Conservation (phyloP, 2,797 vertebrate species). For the Carcharodon carcharias region DNA sequence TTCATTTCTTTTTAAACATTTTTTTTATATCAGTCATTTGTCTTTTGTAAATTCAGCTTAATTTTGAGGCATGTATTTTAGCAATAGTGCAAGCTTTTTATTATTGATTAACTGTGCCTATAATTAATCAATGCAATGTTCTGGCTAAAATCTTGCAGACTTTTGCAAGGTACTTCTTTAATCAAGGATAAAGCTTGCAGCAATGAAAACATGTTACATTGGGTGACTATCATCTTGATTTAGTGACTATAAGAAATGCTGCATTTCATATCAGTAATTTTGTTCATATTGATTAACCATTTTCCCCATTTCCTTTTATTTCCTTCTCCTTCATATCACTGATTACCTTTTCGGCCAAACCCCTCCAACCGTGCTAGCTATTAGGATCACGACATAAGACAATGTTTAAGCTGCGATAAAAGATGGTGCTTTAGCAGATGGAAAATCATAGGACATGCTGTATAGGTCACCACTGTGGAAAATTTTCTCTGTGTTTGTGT, state of each 20-base stretch:
- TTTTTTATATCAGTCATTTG: background rate
- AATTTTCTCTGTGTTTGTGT: background rate
- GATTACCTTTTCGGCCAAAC: background rate
- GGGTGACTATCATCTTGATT: constrained; percentile 20
- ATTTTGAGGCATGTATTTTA: background rate
- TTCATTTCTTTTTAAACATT: background rate
- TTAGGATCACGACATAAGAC: background rate
- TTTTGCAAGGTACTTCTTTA: constrained; percentile 12
- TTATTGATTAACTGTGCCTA: constrained; percentile 9
- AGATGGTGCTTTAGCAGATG: background rate
- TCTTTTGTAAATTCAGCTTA: background rate
- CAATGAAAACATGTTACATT: background rate
- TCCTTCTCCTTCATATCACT: constrained; percentile 8
- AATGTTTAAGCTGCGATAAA: background rate
- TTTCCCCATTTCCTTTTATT: constrained; percentile 8
- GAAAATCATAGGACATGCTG: background rate
- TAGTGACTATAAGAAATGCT: constrained; percentile 25
- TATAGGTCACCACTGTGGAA: background rate
- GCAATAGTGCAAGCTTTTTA: background rate
- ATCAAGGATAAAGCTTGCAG: constrained; percentile 29
- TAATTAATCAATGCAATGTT: constrained; percentile 1
- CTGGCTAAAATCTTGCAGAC: background rate
- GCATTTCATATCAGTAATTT: constrained; percentile 33
- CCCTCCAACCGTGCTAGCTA: background rate
- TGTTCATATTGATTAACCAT: constrained; percentile 33